phyloP scores from a whole-genome alignment of 2,888 invertebrate species.

The Ypsolopha scabrella region DNA sequence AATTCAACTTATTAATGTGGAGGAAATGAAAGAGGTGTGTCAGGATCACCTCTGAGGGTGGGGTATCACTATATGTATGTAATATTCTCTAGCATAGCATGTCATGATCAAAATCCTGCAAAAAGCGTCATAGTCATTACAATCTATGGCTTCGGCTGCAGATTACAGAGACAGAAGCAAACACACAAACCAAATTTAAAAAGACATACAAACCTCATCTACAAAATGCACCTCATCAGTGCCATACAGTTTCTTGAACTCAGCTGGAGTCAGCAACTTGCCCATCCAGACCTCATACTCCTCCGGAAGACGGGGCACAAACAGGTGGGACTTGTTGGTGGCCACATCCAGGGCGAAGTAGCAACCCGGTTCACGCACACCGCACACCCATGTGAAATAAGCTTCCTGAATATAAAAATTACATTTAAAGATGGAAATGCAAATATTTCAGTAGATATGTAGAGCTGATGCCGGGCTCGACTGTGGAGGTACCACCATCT shows the following conservation, averaged over 20 bases:
- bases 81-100: too few relatives aligned
- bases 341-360: constrained; percentile 85
- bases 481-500: too few relatives aligned
- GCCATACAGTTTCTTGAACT: constrained; percentile 83
- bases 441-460: too few relatives aligned
- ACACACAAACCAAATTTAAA: background rate
- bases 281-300: constrained; percentile 97
- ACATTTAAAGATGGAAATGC: too few relatives aligned
- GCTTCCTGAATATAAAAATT: constrained; percentile 90
- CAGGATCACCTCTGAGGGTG: too few relatives aligned
- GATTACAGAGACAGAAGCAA: background rate
- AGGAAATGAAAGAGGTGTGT: background rate
- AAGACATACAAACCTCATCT: constrained; percentile 67
- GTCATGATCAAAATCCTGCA: too few relatives aligned
- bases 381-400: constrained; percentile 97
- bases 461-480: too few relatives aligned
- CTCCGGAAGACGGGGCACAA: constrained; percentile 87
- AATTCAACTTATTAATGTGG: too few relatives aligned
- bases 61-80: too few relatives aligned
- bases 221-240: constrained; percentile 86
- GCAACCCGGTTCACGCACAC: constrained; percentile 92
- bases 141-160: too few relatives aligned
- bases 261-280: constrained; percentile 75
- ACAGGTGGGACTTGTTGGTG: constrained; percentile 78
- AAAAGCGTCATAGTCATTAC: too few relatives aligned